Evolutionary conservation across 1,140 invertebrate genomes (phyloP).

Genomic region (Tetraneura akinire): DNA sequence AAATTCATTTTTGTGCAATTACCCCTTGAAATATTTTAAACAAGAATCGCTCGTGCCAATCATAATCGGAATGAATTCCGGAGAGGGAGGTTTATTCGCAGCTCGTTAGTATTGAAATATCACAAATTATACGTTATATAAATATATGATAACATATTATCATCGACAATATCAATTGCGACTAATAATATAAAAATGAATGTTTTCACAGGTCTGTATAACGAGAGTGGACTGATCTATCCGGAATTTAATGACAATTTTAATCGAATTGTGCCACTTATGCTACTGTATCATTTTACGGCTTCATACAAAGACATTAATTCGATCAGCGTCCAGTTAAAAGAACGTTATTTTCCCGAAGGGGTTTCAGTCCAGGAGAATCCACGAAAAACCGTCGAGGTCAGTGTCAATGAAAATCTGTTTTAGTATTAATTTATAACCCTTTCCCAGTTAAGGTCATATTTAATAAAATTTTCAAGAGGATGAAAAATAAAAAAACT

Average conservation of each 20-base stretch:
- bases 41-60: slow-evolving; percentile 39
- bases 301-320: slow-evolving; percentile 3
- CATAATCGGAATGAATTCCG: slow-evolving; percentile 42
- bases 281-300: neutral
- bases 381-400: neutral
- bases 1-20: slow-evolving; percentile 5
- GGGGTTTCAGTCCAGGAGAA: neutral
- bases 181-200: no score
- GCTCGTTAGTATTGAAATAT: slow-evolving; percentile 27
- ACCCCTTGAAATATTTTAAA: slow-evolving; percentile 24
- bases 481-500: no score
- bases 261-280: neutral
- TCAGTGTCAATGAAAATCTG: neutral
- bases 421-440: no score
- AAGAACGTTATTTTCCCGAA: neutral
- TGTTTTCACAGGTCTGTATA: neutral
- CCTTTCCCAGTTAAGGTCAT: no score
- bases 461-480: no score
- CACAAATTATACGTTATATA: no score
- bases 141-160: no score
- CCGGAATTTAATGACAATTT: neutral
- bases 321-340: neutral
- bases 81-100: slow-evolving; percentile 33
- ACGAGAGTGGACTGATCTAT: slow-evolving; percentile 2
- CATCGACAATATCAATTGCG: neutral